phyloP scores from a whole-genome alignment of 2,888 invertebrate species.

The Philhelius pedissequus region DNA sequence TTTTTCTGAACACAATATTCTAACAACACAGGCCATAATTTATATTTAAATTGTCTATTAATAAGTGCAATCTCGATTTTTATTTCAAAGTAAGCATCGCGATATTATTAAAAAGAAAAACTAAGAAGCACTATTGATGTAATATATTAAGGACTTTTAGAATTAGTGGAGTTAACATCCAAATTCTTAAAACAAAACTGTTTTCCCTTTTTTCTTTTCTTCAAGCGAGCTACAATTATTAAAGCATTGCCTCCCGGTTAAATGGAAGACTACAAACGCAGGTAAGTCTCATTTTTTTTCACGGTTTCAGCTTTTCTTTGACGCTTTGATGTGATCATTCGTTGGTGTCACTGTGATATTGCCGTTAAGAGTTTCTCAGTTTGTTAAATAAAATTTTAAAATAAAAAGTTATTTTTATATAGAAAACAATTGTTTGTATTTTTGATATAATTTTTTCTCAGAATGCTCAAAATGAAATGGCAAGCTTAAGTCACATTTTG shows the following conservation, averaged over 20 bases:
- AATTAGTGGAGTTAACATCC: constrained; percentile 24
- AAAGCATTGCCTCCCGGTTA: constrained; percentile 16
- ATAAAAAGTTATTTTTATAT: constrained; percentile 11
- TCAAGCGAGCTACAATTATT: constrained; percentile 57
- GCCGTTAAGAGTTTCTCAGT: neutral
- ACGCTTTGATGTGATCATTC: neutral
- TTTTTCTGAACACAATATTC: neutral
- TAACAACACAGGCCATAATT: neutral
- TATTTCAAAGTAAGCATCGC: neutral
- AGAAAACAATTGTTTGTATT: neutral
- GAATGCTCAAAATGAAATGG: too few species aligned
- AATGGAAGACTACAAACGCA: constrained; percentile 37
- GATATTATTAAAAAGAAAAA: neutral
- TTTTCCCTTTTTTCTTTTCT: constrained; percentile 57
- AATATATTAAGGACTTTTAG: constrained; percentile 32
- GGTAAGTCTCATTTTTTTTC: constrained; percentile 58
- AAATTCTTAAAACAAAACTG: constrained; percentile 31
- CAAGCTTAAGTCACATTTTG: too few species aligned
- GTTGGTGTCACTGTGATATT: constrained; percentile 8
- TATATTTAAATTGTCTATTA: neutral
- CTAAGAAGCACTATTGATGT: neutral
- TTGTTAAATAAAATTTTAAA: constrained; percentile 22
- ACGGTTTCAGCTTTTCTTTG: constrained; percentile 41
- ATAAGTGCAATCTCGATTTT: neutral
- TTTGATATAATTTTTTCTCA: too few species aligned